Percentiles rank a stretch among this genome's conserved stretches.
These are phyloP conservation scores for Spea multiplicata DNA, from an alignment of 2,113 vertebrate species.

Conservation along the genomic window DNA sequence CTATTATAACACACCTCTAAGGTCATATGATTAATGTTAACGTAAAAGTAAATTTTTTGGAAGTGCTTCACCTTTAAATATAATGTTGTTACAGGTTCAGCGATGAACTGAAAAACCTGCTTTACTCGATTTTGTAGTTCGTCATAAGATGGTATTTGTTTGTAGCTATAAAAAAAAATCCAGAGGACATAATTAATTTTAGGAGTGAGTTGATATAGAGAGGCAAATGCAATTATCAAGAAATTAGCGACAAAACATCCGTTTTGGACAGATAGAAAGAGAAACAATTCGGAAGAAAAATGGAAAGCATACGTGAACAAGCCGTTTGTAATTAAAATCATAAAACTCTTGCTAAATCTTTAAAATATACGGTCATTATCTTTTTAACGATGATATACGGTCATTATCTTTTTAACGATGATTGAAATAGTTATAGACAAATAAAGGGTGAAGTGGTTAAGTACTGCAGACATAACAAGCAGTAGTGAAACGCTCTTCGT, in stretches of 20 bases:
- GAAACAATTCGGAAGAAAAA: not conserved
- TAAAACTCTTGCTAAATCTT: too few relatives aligned
- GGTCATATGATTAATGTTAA: not conserved
- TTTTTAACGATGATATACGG: too few relatives aligned
- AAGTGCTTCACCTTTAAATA: not conserved
- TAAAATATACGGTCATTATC: too few relatives aligned
- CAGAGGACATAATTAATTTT: conserved; percentile 8
- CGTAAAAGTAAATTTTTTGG: too few relatives aligned
- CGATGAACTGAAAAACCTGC: conserved; percentile 1
- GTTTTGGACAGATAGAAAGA: not conserved
- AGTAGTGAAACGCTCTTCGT: not conserved
- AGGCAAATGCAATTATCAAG: too few relatives aligned
- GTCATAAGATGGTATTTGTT: not conserved
- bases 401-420: not conserved
- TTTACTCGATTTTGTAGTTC: not conserved
- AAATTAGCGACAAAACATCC: not conserved
- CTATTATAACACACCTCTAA: not conserved
- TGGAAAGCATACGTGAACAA: too few relatives aligned
- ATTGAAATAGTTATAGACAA: not conserved
- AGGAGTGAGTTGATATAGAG: not conserved
- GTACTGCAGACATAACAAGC: not conserved
- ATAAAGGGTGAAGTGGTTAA: not conserved
- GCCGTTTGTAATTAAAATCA: too few relatives aligned
- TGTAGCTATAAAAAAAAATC: not conserved
- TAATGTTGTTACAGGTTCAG: not conserved